A percentile compares a stretch with the other conserved stretches of the same genome.
These are phyloP conservation scores for Strigamia maritima DNA, from an alignment of 2,888 invertebrate genomes.

Conservation along the genomic window DNA sequence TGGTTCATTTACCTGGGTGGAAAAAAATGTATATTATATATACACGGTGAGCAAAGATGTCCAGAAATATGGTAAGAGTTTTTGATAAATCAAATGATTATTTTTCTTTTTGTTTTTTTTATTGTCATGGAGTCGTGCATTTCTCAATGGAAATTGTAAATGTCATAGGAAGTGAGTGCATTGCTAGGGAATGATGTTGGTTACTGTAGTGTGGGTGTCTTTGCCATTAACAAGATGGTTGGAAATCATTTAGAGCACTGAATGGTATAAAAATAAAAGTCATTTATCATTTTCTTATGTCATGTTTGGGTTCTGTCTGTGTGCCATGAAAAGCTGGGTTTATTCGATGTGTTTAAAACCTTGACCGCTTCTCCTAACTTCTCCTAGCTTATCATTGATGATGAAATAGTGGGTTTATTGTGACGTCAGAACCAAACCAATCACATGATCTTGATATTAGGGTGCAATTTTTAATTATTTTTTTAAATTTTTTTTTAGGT, in stretches of 20 bases:
- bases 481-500: conserved; percentile 60
- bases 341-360: too few species aligned
- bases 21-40: not conserved
- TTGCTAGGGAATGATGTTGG: too few species aligned
- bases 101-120: not conserved
- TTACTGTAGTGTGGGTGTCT: too few species aligned
- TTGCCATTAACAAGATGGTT: too few species aligned
- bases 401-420: not conserved
- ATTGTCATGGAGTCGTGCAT: not conserved
- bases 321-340: too few species aligned
- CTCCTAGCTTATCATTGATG: not conserved
- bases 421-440: not conserved
- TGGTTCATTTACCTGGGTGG: not conserved
- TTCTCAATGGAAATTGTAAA: too few species aligned
- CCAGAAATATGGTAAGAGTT: not conserved
- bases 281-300: too few species aligned
- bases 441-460: not conserved
- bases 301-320: too few species aligned
- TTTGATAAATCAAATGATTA: not conserved
- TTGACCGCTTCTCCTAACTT: not conserved
- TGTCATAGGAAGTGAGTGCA: too few species aligned
- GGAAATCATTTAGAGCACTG: too few species aligned
- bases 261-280: too few species aligned
- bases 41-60: not conserved
- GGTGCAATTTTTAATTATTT: not conserved